Conservation (phyloP, 2,888 invertebrate species). For the Monoplex corrugatus region DNA sequence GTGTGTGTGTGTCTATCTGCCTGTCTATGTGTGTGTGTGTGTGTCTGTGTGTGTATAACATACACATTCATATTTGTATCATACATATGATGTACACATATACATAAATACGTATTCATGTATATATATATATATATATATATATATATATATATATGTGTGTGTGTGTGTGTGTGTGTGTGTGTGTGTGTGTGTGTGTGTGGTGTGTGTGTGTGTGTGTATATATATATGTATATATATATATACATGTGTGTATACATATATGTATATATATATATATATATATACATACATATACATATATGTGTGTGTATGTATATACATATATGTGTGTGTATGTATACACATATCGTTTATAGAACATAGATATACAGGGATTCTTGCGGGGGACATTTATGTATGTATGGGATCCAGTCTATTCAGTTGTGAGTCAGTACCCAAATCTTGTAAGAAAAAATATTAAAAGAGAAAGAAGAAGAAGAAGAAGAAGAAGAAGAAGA, state of each 20-base stretch:
- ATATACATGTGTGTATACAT: not conserved
- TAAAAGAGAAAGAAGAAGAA: not conserved
- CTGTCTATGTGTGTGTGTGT: conserved; percentile 27
- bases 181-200: not conserved
- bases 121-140: not conserved
- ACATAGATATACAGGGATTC: too few species aligned
- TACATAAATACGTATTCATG: conserved; percentile 6
- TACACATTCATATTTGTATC: conserved; percentile 2
- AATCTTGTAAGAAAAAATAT: too few species aligned
- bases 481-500: not conserved
- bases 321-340: conserved; percentile 11
- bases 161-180: conserved; percentile 21
- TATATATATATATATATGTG: conserved; percentile 10
- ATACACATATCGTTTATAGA: too few species aligned
- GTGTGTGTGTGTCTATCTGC: conserved; percentile 20
- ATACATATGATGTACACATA: not conserved
- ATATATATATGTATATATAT: conserved; percentile 1
- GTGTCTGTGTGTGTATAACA: conserved; percentile 5
- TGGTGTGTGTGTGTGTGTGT: conserved; percentile 30
- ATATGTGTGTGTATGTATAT: not conserved
- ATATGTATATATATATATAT: not conserved
- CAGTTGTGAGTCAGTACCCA: not conserved
- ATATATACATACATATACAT: not conserved
- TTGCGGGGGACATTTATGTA: too few species aligned
- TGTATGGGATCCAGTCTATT: not conserved